Evolutionary conservation across 2,888 invertebrate genomes (phyloP).

Genomic region (Ischnura elegans): DNA sequence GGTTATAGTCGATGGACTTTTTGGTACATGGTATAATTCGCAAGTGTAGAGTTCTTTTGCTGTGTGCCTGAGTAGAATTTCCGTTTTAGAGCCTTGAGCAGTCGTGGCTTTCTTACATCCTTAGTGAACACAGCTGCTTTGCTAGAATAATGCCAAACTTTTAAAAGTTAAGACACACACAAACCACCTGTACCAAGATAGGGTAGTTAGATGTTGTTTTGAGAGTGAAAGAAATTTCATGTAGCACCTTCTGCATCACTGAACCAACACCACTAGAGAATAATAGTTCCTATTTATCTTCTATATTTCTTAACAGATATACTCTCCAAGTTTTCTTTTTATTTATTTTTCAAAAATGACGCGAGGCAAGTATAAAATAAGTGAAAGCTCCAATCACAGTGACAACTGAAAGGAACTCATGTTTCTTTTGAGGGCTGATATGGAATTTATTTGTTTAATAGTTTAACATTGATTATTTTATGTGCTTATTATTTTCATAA

Average conservation of each 20-base stretch:
- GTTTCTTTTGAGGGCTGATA: constrained; percentile 61
- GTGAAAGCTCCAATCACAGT: constrained; percentile 66
- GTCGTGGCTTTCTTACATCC: constrained; percentile 61
- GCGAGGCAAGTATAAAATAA: constrained; percentile 26
- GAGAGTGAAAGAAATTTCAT: constrained; percentile 24
- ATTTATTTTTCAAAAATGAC: constrained; percentile 53
- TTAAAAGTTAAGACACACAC: constrained; percentile 64
- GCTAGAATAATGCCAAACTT: constrained; percentile 66
- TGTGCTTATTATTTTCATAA: constrained; percentile 55
- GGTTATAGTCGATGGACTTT: constrained; percentile 57
- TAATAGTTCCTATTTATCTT: constrained; percentile 50
- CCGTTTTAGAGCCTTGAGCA: constrained; percentile 67
- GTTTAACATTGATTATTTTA: constrained; percentile 59
- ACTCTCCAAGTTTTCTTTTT: constrained; percentile 56
- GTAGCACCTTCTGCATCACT: constrained; percentile 66
- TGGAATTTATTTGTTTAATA: constrained; percentile 21
- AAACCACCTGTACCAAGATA: constrained; percentile 60
- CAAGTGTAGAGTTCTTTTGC: constrained; percentile 66
- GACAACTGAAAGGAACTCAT: constrained; percentile 59
- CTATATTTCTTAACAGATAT: constrained; percentile 51
- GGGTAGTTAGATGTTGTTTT: constrained; percentile 31
- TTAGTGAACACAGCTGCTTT: constrained; percentile 66
- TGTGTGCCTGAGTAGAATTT: constrained; percentile 67
- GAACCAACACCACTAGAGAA: constrained; percentile 63
- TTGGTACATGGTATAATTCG: constrained; percentile 64